Percentiles rank a stretch among this genome's conserved stretches.
These are phyloP conservation scores for Acyrthosiphon pisum DNA, from an alignment of 1,140 invertebrate species.

Conservation along the genomic window DNA sequence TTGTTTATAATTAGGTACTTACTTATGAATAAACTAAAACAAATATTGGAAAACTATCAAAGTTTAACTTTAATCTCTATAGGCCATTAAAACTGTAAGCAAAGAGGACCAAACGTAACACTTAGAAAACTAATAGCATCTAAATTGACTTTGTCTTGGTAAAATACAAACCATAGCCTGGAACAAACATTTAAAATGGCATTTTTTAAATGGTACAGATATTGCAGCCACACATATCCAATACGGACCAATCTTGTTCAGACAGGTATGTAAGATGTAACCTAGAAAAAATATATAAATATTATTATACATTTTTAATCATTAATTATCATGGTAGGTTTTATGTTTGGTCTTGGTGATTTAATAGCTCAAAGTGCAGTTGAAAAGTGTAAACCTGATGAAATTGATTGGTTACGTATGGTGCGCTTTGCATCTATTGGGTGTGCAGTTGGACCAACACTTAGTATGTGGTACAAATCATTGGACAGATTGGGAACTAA, in stretches of 20 bases:
- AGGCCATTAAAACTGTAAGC: no score
- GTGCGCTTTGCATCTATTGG: slow-evolving; percentile 66
- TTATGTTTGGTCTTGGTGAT: slow-evolving; percentile 69
- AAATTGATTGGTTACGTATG: slow-evolving; percentile 65
- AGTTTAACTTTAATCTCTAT: no score
- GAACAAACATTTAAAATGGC: background rate
- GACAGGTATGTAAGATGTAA: slow-evolving; percentile 3
- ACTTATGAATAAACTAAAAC: no score
- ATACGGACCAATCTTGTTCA: slow-evolving; percentile 42
- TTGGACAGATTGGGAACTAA: slow-evolving; percentile 70
- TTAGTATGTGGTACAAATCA: slow-evolving; percentile 74
- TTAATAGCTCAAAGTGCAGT: slow-evolving; percentile 68
- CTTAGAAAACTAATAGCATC: no score
- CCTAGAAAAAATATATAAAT: background rate
- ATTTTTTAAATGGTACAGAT: slow-evolving; percentile 40
- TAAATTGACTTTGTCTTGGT: no score
- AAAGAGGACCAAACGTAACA: no score
- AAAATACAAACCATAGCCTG: no score
- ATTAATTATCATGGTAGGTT: slow-evolving; percentile 62
- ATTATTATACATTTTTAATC: no score
- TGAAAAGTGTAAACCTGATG: slow-evolving; percentile 64
- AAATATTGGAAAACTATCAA: no score
- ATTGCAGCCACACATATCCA: slow-evolving; percentile 13
- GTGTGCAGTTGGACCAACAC: slow-evolving; percentile 69
- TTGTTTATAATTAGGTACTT: no score